These are phyloP conservation scores for Dasypolia templi DNA, from an alignment of 2,888 invertebrate genomes.

Conservation along the genomic window DNA sequence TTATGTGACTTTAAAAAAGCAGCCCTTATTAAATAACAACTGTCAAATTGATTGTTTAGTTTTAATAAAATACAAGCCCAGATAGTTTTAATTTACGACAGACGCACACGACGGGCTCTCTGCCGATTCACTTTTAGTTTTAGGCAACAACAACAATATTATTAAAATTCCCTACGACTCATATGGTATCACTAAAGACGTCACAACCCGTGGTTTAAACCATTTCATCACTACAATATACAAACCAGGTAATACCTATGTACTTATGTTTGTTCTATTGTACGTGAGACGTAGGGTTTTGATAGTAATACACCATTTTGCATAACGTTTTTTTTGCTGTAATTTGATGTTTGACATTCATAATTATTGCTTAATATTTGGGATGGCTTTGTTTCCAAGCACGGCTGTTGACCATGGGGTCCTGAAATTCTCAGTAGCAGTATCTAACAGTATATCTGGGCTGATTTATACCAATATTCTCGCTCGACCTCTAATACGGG, in stretches of 20 bases:
- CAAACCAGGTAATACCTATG: constrained; percentile 10
- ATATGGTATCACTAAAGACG: constrained; percentile 16
- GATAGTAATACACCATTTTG: constrained; percentile 19
- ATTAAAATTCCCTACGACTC: constrained; percentile 26
- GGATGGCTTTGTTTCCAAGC: neutral
- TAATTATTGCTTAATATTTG: neutral
- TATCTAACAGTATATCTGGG: neutral
- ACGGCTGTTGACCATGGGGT: neutral
- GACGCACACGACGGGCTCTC: too few species aligned
- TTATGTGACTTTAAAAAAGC: neutral
- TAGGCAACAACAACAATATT: constrained; percentile 9
- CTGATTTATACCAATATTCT: too few species aligned
- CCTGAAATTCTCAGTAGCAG: neutral
- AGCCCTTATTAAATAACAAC: neutral
- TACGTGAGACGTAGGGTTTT: constrained; percentile 23
- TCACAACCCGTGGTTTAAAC: constrained; percentile 33
- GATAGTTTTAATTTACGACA: neutral
- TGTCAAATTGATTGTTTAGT: neutral
- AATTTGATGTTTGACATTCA: neutral
- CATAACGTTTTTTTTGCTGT: constrained; percentile 2
- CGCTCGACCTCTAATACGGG: neutral
- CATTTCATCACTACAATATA: neutral
- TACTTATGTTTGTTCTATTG: constrained; percentile 34
- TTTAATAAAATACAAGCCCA: neutral
- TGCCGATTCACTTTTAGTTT: neutral